These are phyloP conservation scores for Penelope pileata DNA, from an alignment of 2,113 vertebrate species.

Conservation along the genomic window DNA sequence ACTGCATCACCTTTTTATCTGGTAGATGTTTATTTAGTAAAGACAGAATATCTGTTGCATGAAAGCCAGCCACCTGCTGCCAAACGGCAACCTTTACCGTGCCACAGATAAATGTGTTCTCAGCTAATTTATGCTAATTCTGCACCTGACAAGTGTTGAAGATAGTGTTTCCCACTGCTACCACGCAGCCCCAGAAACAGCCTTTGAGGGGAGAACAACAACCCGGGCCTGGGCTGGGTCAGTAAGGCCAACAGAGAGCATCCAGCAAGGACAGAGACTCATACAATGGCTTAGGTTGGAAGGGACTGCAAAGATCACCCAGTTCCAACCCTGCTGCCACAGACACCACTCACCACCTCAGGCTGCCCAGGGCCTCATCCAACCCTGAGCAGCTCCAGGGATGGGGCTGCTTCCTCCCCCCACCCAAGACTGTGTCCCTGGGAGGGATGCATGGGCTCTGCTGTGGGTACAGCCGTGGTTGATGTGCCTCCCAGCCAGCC, in stretches of 20 bases:
- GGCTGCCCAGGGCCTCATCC: no score
- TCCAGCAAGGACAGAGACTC: rapidly evolving
- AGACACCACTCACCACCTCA: background rate
- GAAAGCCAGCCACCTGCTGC: constrained; percentile 45
- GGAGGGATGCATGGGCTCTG: background rate
- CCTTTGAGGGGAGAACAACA: background rate
- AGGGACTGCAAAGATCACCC: no score
- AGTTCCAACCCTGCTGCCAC: no score
- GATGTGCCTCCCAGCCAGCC: constrained; percentile 27
- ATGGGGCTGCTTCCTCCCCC: background rate
- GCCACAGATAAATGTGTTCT: constrained; percentile 8
- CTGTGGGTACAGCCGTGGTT: background rate
- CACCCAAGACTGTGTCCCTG: background rate
- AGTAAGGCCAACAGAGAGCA: background rate
- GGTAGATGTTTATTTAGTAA: constrained; percentile 42
- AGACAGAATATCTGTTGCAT: constrained; percentile 32
- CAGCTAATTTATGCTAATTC: constrained; percentile 31
- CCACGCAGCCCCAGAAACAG: background rate
- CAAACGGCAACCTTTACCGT: constrained; percentile 37
- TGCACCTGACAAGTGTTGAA: background rate
- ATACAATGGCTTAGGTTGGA: no score
- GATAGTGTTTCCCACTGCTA: background rate
- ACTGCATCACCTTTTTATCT: constrained; percentile 41
- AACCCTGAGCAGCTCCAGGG: no score
- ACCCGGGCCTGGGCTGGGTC: background rate